Evolutionary conservation across 2,888 invertebrate species (phyloP), one percentile per base, ranked within the genome.

Genomic region (Hoplodrina ambigua): DNA sequence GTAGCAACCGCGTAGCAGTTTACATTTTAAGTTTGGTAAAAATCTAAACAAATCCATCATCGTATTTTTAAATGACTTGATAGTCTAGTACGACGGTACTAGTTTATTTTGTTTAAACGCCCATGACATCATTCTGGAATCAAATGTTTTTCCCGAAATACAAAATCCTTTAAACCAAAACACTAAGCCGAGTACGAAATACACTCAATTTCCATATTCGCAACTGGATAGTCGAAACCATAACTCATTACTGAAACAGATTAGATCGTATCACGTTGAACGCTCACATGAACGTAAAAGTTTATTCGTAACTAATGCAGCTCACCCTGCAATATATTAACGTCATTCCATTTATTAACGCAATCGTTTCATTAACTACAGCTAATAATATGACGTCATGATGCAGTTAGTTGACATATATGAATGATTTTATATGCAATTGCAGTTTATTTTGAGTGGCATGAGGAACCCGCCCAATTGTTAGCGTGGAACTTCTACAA

Each of bases 231-330:
- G n/a, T 62, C 59, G 37, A 61, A 79, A 64, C 56, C 71, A 69
- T 79, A 75, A 75, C 69, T 79, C 68, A 79, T 79, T 79, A 69
- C 52, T 19, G 44, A 58, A 71, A 79, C 69, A 57, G 80, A 79
- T 79, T 80, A 72, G 76, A 72, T 72, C 57, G 69, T 76, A 80
- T 80, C 79, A 72, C 57, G 58, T 67, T 69, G 55, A 64, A 79
- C 69, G 75, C 56, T 59, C 64, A 60, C 55, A 71, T 68, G 68
- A 19, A 75, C 64, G 57, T 69, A 80, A 80, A 79, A 79, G 72
- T 79, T 75, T 80, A 80, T 80, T 63, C 60, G 57, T 61, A 67
- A 69, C 66, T 67, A 78, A 63, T 75, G 72, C 67, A 72, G 66
- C 25, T 66, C 37, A 63, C 60, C 46, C 67, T 13, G 69, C 63